Evolutionary conservation across 2,113 vertebrate species (phyloP), one percentile per base, ranked within the genome.

Genomic region (Falco punctatus): DNA sequence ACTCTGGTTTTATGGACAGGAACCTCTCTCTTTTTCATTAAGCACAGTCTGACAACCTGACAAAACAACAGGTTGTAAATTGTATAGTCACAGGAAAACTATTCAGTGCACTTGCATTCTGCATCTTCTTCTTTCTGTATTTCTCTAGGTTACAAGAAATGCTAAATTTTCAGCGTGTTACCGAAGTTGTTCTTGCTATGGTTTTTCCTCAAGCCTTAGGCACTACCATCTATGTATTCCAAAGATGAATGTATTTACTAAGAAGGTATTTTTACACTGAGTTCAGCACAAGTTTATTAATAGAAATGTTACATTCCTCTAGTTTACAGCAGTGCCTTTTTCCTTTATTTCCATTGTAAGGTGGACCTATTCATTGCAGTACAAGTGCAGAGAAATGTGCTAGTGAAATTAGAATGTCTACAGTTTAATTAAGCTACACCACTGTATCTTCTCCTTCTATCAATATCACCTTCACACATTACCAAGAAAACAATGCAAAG

Each of bases 241-340:
- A 96, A 93, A 95, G 81, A 94, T 13, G 13, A 97, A 92, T 23
- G 33, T 86, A 95, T 95, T 94, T 97, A 46, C 57, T 86, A 70
- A 84, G 71, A 80, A 96, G 35, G 46, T 92, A 96, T 95, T 97
- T 97, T 96, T 91, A 93, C 90, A 80, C 54, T 57, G 38, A 93
- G 67, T 77, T 97, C 80, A 82, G 73, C 2, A 3, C 28, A 92
- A 89, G 54, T 71, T 64, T 97, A 94, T 94, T 93, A 96, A 97
- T 83, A 97, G 81, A 92, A 97, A 97, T 16, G 40, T 46, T 92
- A 4, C 32, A 91, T 94, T 97, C 78, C 55, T 80, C 59, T 70
- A 93, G 30, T 95, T 94, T 55, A 91, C 42, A 69, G 87, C 49
- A 90, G 49, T 46, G 30, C 90, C 94, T 83, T 48, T 95, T 96